Evolutionary conservation across 2,113 vertebrate genomes (phyloP), one percentile per base, ranked within the genome.

Genomic region (Aspidoscelis tigris): DNA sequence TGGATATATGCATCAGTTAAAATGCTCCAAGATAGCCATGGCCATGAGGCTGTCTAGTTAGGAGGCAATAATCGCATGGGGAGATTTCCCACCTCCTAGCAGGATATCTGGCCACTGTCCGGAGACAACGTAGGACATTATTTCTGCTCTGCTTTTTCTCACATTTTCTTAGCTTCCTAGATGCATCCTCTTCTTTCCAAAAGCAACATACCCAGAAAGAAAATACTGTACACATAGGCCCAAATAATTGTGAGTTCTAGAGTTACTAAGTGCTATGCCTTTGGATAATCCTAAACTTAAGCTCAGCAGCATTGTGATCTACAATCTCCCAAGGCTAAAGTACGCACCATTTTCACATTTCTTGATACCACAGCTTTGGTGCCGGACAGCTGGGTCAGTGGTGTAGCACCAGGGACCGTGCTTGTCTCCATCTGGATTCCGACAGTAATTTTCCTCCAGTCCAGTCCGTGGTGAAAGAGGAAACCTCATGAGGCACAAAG

Each of bases 381-480:
- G 97, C 61, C 98, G 97, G 76, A 95, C 68, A 0, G 94, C 91
- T 0, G 96, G 95, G 89, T 99, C 96, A 0, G 92, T 90, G 0
- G 99, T 99, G 92, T 99, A 99, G 88, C 99, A 99, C 98, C 99
- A 99, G 0, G 99, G 99, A 26, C 99, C 99, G 16, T 95, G 93
- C 0, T 93, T 92, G 90, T 99, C 98, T 5, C 73, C 90, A 12
- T 99, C 98, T 0, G 98, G 99, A 84, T 99, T 99, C 79, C 99
- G 97, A 92, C 99, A 99, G 93, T 97, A 99, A 90, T 99, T 99
- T 82, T 97, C 89, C 93, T 99, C 98, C 91, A 99, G 94, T 58
- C 97, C 98, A 0, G 98, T 99, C 33, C 61, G 92, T 2, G 85
- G 33, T 2, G 96, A 96, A 0, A 97, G 98, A n/a, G 92, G 95